phyloP scores from a whole-genome alignment of 2,888 invertebrate genomes.

The Dasypolia templi region DNA sequence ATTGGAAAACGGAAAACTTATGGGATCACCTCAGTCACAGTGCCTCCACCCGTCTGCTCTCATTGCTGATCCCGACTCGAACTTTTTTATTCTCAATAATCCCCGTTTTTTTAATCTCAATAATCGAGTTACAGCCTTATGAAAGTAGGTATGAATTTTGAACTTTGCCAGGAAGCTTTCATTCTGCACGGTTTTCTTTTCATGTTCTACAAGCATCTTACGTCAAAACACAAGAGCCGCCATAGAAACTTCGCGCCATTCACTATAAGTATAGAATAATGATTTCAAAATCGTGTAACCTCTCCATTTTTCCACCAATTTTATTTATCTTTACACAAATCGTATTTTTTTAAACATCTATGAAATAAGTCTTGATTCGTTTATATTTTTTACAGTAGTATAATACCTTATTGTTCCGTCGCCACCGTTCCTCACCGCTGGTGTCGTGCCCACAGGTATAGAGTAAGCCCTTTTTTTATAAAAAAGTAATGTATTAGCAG shows the following conservation, averaged over 20 bases:
- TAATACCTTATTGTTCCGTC: not conserved
- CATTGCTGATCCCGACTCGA: too few species aligned
- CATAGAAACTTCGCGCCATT: not conserved
- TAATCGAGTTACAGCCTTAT: too few species aligned
- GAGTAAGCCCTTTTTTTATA: slow-evolving; percentile 17
- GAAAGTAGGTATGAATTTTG: too few species aligned
- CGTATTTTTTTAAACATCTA: not conserved
- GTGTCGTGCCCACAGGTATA: not conserved
- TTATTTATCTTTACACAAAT: not conserved
- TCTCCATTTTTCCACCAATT: not conserved
- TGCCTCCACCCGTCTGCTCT: too few species aligned
- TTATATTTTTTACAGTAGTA: not conserved
- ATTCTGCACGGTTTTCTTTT: too few species aligned
- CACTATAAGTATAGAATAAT: not conserved
- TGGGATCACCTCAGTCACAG: too few species aligned
- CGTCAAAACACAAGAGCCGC: not conserved
- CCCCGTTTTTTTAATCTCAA: too few species aligned
- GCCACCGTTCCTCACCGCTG: not conserved
- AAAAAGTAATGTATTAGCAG: slow-evolving; percentile 16
- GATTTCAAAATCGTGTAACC: not conserved
- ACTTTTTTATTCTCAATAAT: too few species aligned
- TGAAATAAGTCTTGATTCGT: not conserved
- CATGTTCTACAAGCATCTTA: not conserved
- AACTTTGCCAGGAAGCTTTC: too few species aligned
- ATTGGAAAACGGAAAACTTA: too few species aligned